Evolutionary conservation across 2,888 invertebrate genomes (phyloP).

Genomic region (Electrophaes corylata): DNA sequence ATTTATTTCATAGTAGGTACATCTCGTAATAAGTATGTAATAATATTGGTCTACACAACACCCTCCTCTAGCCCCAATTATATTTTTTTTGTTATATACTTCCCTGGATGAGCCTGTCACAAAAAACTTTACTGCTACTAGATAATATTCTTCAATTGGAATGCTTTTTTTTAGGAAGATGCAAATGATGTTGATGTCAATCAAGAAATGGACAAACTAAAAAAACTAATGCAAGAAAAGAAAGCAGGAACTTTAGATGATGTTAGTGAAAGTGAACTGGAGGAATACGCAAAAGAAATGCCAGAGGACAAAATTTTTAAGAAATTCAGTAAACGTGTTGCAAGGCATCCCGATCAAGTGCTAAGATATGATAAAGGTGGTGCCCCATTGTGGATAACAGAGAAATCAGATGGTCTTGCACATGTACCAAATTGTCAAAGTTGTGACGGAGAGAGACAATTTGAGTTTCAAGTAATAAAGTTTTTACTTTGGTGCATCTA

Average conservation of each 20-base stretch:
- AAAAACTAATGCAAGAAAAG: conserved; percentile 79
- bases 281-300: conserved; percentile 84
- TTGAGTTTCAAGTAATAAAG: conserved; percentile 97
- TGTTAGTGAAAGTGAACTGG: conserved; percentile 87
- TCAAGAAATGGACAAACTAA: conserved; percentile 71
- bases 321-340: conserved; percentile 89
- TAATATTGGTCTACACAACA: no score
- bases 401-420: conserved; percentile 65
- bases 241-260: conserved; percentile 86
- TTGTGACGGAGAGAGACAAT: conserved; percentile 91
- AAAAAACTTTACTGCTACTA: no score
- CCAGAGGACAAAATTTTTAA: conserved; percentile 91
- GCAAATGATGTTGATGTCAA: conserved; percentile 76
- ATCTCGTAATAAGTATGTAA: no score
- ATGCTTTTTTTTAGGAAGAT: conserved; percentile 54
- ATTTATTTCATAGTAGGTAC: no score
- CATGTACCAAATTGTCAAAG: conserved; percentile 88
- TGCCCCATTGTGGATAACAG: conserved; percentile 93
- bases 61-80: no score
- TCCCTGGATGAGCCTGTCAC: no score
- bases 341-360: conserved; percentile 91
- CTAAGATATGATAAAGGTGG: conserved; percentile 92
- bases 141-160: no score
- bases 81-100: no score
- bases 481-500: no score